A percentile compares a stretch with the other conserved stretches of the same genome.
Evolutionary conservation across 2,888 invertebrate genomes (phyloP).

Genomic region (Thelaira solivaga): DNA sequence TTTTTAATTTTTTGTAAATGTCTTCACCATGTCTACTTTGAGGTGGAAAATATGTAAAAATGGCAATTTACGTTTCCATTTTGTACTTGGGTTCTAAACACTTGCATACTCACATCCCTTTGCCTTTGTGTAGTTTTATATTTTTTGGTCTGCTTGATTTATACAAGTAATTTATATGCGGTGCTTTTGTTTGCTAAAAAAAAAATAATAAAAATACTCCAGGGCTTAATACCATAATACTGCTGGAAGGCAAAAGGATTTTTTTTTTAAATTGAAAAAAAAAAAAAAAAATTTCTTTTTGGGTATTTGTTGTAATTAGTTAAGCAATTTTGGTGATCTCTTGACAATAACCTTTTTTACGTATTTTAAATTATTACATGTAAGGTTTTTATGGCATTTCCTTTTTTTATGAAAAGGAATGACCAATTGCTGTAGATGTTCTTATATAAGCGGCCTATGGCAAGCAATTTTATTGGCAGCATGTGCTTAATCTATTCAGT

Average conservation of each 20-base stretch:
- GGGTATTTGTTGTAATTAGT: slow-evolving; percentile 41
- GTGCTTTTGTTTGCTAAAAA: slow-evolving; percentile 7
- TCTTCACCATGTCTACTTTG: background rate
- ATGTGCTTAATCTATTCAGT: too few relatives aligned
- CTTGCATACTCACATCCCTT: background rate
- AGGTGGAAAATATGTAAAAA: too few relatives aligned
- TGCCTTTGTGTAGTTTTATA: background rate
- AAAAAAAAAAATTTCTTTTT: background rate
- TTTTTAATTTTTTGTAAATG: background rate
- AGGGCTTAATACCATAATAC: background rate
- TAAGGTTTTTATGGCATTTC: too few relatives aligned
- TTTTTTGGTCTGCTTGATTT: background rate
- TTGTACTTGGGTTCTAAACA: background rate
- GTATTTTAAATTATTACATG: background rate
- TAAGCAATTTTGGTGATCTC: background rate
- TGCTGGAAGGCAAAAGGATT: background rate
- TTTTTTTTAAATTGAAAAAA: background rate
- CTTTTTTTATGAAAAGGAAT: too few relatives aligned
- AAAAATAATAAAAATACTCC: slow-evolving; percentile 3
- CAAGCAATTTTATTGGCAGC: too few relatives aligned
- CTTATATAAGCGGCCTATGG: too few relatives aligned
- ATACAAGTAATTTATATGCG: slow-evolving; percentile 26
- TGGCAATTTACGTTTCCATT: background rate
- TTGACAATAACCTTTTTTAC: background rate
- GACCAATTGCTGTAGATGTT: too few relatives aligned